phyloP scores from a whole-genome alignment of 2,888 invertebrate genomes.

The Didymodactylos carnosus region DNA sequence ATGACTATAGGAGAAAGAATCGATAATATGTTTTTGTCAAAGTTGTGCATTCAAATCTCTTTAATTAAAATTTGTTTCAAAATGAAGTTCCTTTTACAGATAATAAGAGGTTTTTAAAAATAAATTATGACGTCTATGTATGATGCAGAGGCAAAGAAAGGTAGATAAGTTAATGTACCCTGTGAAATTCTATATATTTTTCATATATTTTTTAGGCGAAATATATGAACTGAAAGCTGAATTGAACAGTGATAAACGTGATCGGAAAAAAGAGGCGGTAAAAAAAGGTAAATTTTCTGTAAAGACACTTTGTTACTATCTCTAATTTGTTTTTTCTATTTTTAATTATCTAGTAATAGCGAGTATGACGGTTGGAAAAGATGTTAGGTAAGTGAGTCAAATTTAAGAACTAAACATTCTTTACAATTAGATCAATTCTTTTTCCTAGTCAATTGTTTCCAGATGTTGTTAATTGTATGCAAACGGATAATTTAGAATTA shows the following conservation, averaged over 20 bases:
- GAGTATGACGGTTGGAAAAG: constrained; percentile 98
- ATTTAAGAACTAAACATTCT: constrained; percentile 29
- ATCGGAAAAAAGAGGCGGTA: constrained; percentile 96
- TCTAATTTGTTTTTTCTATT: neutral
- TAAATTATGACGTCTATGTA: neutral
- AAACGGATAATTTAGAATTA: constrained; percentile 92
- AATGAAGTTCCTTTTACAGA: too few species aligned
- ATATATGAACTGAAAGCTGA: constrained; percentile 97
- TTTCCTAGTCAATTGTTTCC: constrained; percentile 62
- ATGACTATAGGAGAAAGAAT: too few species aligned
- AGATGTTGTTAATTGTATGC: constrained; percentile 99
- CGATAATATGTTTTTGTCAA: too few species aligned
- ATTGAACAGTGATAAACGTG: constrained; percentile 94
- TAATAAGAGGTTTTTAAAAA: too few species aligned
- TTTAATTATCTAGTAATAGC: constrained; percentile 43
- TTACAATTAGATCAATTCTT: too few species aligned
- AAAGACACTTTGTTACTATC: neutral
- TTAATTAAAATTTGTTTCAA: too few species aligned
- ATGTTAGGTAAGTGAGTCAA: constrained; percentile 54
- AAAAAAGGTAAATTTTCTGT: constrained; percentile 54
- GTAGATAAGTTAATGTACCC: neutral
- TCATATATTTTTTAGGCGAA: constrained; percentile 45
- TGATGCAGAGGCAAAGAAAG: neutral
- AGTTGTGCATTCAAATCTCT: too few species aligned
- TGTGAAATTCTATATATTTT: neutral